Percentiles rank a stretch among this genome's conserved stretches.
These are phyloP conservation scores for Prosopocoilus inquinatus DNA, from an alignment of 2,888 invertebrate genomes.

Conservation along the genomic window DNA sequence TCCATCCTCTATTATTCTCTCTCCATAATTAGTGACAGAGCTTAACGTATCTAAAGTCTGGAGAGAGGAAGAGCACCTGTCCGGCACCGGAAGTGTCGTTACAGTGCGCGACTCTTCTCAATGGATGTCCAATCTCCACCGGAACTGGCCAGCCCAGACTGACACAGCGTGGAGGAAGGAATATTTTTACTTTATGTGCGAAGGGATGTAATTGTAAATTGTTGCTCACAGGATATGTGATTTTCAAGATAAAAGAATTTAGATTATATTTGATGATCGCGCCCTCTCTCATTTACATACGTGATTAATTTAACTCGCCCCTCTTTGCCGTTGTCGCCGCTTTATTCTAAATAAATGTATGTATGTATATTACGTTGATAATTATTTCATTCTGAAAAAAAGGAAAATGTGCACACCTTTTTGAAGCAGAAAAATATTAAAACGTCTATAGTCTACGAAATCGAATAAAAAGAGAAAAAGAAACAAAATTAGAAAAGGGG, in stretches of 20 bases:
- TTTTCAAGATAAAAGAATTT: constrained; percentile 29
- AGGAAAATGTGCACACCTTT: no score
- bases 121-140: constrained; percentile 47
- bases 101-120: constrained; percentile 46
- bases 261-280: constrained; percentile 16
- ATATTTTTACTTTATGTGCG: constrained; percentile 39
- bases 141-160: constrained; percentile 44
- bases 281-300: constrained; percentile 14
- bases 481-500: no score
- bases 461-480: no score
- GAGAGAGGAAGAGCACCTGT: constrained; percentile 36
- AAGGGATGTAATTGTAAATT: constrained; percentile 30
- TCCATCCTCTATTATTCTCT: constrained; percentile 7
- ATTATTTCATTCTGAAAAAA: no score
- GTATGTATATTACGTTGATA: no score
- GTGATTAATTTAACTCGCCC: constrained; percentile 8
- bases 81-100: constrained; percentile 43
- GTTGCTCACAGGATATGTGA: constrained; percentile 29
- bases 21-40: constrained; percentile 18
- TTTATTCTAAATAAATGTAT: no score
- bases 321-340: not conserved
- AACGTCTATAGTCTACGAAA: no score
- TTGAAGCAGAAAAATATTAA: no score
- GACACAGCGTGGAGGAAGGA: constrained; percentile 42
- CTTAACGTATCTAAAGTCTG: constrained; percentile 18